phyloP scores from a whole-genome alignment of 2,888 invertebrate species.

The Amblyjoppa proteus region DNA sequence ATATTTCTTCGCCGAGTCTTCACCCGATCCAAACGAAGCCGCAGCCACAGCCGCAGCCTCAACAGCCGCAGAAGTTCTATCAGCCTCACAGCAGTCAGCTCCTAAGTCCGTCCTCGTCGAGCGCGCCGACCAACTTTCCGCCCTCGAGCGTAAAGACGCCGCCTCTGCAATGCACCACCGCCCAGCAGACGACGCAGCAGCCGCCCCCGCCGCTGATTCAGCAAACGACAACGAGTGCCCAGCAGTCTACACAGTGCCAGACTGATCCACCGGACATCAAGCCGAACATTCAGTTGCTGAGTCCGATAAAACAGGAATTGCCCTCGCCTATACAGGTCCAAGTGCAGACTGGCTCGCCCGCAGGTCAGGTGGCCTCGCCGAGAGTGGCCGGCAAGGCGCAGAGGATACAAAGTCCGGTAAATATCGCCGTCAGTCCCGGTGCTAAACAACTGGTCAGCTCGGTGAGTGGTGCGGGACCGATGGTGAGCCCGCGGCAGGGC shows the following conservation, averaged over 20 bases:
- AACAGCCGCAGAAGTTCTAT: constrained; percentile 74
- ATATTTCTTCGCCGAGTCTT: constrained; percentile 70
- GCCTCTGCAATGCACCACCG: constrained; percentile 70
- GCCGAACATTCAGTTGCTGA: constrained; percentile 76
- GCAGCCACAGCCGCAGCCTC: constrained; percentile 67
- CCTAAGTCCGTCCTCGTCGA: constrained; percentile 81
- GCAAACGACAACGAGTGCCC: constrained; percentile 68
- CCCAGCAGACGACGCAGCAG: constrained; percentile 63
- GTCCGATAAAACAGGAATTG: constrained; percentile 81
- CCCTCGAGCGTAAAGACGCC: constrained; percentile 64
- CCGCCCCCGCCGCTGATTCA: background rate
- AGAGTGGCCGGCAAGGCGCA: constrained; percentile 67
- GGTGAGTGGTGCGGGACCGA: constrained; percentile 71
- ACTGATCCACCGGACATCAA: constrained; percentile 82
- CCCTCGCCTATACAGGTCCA: constrained; percentile 80
- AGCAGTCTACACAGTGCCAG: constrained; percentile 82
- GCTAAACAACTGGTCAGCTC: constrained; percentile 78
- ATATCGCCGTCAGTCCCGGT: constrained; percentile 68
- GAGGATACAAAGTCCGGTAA: constrained; percentile 72
- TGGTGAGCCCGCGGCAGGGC: constrained; percentile 81
- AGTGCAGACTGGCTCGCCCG: constrained; percentile 78
- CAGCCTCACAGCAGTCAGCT: constrained; percentile 79
- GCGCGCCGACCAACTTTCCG: constrained; percentile 76
- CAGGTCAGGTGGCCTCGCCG: constrained; percentile 78
- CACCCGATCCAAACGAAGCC: constrained; percentile 56